Conservation (phyloP, 2,797 vertebrate species). For the Myotis findleyi region DNA sequence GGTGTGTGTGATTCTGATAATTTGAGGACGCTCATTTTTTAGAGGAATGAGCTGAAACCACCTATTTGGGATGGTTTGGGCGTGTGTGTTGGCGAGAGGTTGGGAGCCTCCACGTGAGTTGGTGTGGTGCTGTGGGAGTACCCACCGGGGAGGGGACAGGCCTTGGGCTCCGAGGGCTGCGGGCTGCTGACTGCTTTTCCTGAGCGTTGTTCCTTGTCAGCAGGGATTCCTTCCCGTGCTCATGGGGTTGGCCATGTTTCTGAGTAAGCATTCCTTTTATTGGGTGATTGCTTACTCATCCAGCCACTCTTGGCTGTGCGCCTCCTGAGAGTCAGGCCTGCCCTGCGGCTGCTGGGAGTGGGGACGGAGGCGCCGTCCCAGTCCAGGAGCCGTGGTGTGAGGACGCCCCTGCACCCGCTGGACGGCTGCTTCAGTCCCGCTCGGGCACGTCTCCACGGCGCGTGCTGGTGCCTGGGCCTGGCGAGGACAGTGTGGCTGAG, state of each 20-base stretch:
- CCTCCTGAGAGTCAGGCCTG: no score
- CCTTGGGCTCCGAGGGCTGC: background rate
- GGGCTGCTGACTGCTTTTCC: background rate
- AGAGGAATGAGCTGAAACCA: background rate
- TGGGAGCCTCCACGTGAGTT: fast-evolving
- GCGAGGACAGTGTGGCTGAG: background rate
- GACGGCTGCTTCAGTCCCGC: fast-evolving
- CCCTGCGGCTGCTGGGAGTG: fast-evolving
- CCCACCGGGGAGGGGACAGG: fast-evolving
- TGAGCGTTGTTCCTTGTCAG: fast-evolving
- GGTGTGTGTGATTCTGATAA: background rate
- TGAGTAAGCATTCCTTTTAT: background rate
- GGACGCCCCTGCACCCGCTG: fast-evolving
- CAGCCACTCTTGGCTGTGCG: fast-evolving
- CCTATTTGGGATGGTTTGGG: background rate
- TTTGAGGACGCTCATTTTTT: background rate
- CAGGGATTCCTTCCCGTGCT: background rate
- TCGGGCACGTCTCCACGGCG: fast-evolving
- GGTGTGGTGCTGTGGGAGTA: fast-evolving
- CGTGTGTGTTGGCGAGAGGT: background rate
- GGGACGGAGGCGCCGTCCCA: fast-evolving
- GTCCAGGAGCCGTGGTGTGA: background rate
- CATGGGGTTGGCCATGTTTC: background rate
- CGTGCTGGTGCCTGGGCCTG: background rate
- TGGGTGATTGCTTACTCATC: fast-evolving